Base-by-base conservation (phyloP, 2,888 invertebrate species). In the Patella ulyssiponensis region DNA sequence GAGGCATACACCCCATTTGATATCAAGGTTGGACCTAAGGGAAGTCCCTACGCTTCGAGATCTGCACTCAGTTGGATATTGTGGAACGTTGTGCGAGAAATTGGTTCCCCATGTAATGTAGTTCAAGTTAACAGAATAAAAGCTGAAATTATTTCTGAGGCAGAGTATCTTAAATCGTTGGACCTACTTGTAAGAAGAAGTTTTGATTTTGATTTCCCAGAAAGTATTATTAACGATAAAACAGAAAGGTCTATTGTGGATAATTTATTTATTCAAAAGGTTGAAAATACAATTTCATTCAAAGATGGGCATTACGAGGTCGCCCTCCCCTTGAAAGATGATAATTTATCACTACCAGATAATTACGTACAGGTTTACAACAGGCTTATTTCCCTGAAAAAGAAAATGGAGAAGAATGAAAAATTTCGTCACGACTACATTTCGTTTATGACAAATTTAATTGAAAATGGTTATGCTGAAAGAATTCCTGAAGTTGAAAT, bases 391-490 rank as follows among this genome's bases (percentile, higher is more conserved):
- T 76, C 73, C 2, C 70, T 80, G 3, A 69, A 77, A n/a, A 73
- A 15, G 17, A 71, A 58, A n/a, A 33, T 80, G 7, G 27, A 20
- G 33, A 78, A 69, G 51, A 20, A 77, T n/a, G 17, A 64, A 5
- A 74, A 64, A 33, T 56, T 78, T 23, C 44, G 69, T n/a, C 11
- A 44, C 2, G 72, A 71, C 15, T 80, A 81, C 54, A 33, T 53
- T 20, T 23, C 44, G 15, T 73, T 71, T 27, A 77, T 81, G 73
- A 56, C 53, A 11, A 58, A 52, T 23, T 51, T 81, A 11, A 20
- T 77, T 14, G 44, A 73, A 1, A 79, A 77, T 5, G 77, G 79
- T n/a, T 77, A 80, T 71, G 80, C 80, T 15, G 78, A 78, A 69
- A 23, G 27, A 53, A 44, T 78, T 5, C 69, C 70, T 2, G 15